A percentile compares a stretch with the other conserved stretches of the same genome.
phyloP scores from a whole-genome alignment of 2,888 invertebrate species.

The Argyra leucocephala region DNA sequence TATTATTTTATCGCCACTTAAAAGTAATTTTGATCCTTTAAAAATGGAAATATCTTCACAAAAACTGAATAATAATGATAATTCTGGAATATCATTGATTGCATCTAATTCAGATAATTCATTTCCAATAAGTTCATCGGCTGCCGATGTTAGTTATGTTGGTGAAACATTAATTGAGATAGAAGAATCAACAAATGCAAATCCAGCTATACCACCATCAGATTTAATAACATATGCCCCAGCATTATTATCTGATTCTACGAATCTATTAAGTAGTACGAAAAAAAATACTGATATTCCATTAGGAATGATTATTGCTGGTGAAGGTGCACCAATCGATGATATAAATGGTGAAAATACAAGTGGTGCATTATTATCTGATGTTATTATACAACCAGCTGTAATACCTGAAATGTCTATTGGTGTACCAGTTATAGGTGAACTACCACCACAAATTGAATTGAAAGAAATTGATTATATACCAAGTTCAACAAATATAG shows the following conservation, averaged over 20 bases:
- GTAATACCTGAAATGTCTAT: constrained; percentile 41
- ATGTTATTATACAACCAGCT: constrained; percentile 42
- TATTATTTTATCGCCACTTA: constrained; percentile 37
- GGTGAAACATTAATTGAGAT: constrained; percentile 44
- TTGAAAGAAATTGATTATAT: constrained; percentile 42
- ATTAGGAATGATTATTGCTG: constrained; percentile 1
- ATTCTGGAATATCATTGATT: constrained; percentile 18
- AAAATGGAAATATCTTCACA: constrained; percentile 30
- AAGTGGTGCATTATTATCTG: constrained; percentile 26
- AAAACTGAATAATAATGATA: background rate
- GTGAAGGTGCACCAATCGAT: background rate
- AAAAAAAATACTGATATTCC: constrained; percentile 8
- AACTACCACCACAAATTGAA: constrained; percentile 43
- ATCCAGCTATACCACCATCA: constrained; percentile 22
- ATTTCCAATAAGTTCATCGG: constrained; percentile 30
- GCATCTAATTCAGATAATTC: constrained; percentile 21
- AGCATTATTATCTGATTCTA: constrained; percentile 10
- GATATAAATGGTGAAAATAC: background rate
- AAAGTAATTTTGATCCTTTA: constrained; percentile 35
- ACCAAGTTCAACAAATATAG: constrained; percentile 27
- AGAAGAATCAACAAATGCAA: constrained; percentile 33
- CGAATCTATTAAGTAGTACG: background rate
- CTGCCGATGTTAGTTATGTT: constrained; percentile 41
- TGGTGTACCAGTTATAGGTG: constrained; percentile 43
- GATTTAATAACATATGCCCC: constrained; percentile 18